phyloP scores from a whole-genome alignment of 2,888 invertebrate genomes.

The Drosophila barbarae region DNA sequence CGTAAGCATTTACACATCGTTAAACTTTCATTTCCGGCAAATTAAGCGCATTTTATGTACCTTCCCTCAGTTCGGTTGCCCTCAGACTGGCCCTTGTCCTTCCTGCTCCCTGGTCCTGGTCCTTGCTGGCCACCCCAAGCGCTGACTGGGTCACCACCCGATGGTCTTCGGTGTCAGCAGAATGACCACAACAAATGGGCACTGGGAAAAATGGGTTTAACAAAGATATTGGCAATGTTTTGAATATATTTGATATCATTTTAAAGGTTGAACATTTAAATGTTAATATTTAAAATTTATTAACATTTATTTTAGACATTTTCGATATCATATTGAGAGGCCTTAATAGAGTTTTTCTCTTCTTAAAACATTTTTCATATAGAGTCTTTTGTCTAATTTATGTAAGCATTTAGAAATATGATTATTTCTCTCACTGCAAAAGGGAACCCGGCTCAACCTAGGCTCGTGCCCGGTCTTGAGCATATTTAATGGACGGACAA shows the following conservation, averaged over 20 bases:
- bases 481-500: conserved; percentile 61
- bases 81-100: conserved; percentile 7
- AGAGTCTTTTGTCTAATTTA: neutral
- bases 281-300: too few species aligned
- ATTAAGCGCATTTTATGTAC: conserved; percentile 72
- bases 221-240: neutral
- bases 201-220: neutral
- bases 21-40: conserved; percentile 75
- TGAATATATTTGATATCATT: too few species aligned
- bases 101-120: neutral
- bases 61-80: conserved; percentile 18
- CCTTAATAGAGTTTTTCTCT: too few species aligned
- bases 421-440: neutral
- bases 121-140: neutral
- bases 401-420: neutral
- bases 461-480: conserved; percentile 31
- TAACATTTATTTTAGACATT: neutral
- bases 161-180: conserved; percentile 62
- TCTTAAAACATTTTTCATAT: too few species aligned
- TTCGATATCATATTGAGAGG: neutral
- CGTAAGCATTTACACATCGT: conserved; percentile 75
- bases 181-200: conserved; percentile 45
- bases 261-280: too few species aligned
- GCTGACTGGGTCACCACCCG: conserved; percentile 45
- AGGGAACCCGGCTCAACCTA: neutral